Evolutionary conservation across 2,113 vertebrate genomes (phyloP).

Genomic region (Cyanistes caeruleus): DNA sequence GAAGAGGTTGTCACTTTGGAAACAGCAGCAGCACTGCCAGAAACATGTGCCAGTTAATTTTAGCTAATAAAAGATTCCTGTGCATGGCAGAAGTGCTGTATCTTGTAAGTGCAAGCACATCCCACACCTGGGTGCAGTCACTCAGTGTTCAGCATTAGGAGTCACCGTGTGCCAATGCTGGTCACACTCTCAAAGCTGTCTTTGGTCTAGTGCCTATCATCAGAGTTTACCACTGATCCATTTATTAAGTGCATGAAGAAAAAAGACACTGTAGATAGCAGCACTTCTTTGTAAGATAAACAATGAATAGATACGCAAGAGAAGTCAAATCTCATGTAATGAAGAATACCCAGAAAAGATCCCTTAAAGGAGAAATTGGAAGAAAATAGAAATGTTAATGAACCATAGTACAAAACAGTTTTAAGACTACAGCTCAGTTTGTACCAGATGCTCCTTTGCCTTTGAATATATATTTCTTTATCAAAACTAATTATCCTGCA

Average conservation of each 20-base stretch:
- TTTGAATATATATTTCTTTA: background rate
- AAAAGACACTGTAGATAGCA: background rate
- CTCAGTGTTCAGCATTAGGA: background rate
- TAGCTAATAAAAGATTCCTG: conserved; percentile 41
- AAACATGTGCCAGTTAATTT: conserved; percentile 49
- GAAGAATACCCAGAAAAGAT: background rate
- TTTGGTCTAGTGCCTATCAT: background rate
- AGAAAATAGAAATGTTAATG: background rate
- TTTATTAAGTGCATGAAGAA: background rate
- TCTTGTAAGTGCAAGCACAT: background rate
- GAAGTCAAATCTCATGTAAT: background rate
- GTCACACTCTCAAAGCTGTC: background rate
- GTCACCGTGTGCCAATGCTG: background rate
- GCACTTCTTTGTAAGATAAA: background rate
- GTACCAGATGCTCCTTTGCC: background rate
- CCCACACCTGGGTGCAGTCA: background rate
- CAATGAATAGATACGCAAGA: background rate
- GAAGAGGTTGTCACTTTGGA: conserved; percentile 46
- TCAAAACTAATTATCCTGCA: background rate
- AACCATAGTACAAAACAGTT: background rate
- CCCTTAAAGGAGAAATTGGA: background rate
- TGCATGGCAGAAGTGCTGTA: background rate
- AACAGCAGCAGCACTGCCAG: conserved; percentile 40
- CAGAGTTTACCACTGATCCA: background rate
- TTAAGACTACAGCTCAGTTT: background rate